phyloP scores from a whole-genome alignment of 2,888 invertebrate species.

The Cylloceria caligata region DNA sequence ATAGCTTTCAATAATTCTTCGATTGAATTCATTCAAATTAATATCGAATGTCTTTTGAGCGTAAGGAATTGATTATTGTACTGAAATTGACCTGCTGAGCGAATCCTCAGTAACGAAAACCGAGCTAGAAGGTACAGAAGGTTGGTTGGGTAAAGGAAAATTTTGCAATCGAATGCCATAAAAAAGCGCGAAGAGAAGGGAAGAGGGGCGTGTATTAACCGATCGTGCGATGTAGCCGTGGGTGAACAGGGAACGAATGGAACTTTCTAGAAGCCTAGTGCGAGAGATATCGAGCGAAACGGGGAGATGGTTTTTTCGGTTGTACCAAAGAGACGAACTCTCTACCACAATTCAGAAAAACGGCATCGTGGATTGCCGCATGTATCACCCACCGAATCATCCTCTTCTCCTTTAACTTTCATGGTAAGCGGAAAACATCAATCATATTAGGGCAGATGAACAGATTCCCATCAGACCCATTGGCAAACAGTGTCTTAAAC shows the following conservation, averaged over 20 bases:
- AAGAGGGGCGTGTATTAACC: not conserved
- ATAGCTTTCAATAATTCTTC: not conserved
- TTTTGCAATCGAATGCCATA: constrained; percentile 5
- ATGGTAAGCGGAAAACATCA: not conserved
- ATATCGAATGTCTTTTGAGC: not conserved
- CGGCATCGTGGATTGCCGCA: not conserved
- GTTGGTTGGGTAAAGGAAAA: constrained; percentile 11
- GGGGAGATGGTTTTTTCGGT: constrained; percentile 34
- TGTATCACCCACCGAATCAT: not conserved
- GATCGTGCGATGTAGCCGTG: constrained; percentile 25
- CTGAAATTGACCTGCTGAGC: not conserved
- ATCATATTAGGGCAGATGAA: not conserved
- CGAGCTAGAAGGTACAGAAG: constrained; percentile 16
- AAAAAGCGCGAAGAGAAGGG: not conserved
- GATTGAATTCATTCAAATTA: not conserved
- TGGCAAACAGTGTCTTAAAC: not conserved
- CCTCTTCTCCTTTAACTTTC: not conserved
- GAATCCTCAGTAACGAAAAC: not conserved
- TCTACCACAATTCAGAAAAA: not conserved
- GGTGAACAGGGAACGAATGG: constrained; percentile 72
- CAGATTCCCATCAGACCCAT: not conserved
- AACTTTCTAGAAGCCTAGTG: constrained; percentile 80
- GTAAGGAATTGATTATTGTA: not conserved
- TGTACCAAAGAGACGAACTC: constrained; percentile 5
- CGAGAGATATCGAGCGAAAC: constrained; percentile 65